phyloP scores from a whole-genome alignment of 2,113 vertebrate species.

The Channa maculata region DNA sequence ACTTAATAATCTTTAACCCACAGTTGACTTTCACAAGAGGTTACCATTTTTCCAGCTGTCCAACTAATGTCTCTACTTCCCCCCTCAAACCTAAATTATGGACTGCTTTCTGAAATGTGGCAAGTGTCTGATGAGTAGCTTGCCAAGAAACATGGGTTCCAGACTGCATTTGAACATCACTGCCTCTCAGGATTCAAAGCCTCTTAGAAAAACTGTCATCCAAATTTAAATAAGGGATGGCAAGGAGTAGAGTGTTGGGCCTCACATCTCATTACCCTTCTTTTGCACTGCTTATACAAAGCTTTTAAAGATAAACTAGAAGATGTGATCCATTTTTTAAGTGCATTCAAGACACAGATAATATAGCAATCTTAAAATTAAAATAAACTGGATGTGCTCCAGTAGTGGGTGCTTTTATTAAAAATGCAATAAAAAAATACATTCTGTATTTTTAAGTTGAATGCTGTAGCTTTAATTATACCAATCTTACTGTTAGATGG shows the following conservation, averaged over 20 bases:
- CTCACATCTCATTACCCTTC: slow-evolving; percentile 43
- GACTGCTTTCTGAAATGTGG: slow-evolving; percentile 32
- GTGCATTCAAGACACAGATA: background rate
- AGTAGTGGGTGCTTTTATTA: background rate
- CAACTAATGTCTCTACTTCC: background rate
- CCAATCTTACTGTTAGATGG: too few relatives aligned
- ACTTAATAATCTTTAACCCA: too few relatives aligned
- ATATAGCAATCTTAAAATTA: background rate
- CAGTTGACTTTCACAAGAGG: background rate
- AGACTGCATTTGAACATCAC: slow-evolving; percentile 48
- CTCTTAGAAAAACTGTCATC: slow-evolving; percentile 51
- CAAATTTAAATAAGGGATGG: slow-evolving; percentile 38
- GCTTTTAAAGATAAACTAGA: background rate
- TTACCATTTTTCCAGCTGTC: slow-evolving; percentile 23
- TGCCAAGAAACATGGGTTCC: slow-evolving; percentile 37
- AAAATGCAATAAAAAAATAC: too few relatives aligned
- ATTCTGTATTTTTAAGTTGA: too few relatives aligned
- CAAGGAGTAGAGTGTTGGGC: slow-evolving; percentile 32
- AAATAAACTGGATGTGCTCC: background rate
- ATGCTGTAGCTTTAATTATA: too few relatives aligned
- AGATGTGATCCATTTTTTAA: background rate
- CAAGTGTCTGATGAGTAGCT: slow-evolving; percentile 23
- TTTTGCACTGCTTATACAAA: background rate
- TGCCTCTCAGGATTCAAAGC: slow-evolving; percentile 44
- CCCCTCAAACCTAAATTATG: slow-evolving; percentile 29